Base-by-base conservation (phyloP, 2,113 vertebrate genomes). In the Tetrax tetrax region DNA sequence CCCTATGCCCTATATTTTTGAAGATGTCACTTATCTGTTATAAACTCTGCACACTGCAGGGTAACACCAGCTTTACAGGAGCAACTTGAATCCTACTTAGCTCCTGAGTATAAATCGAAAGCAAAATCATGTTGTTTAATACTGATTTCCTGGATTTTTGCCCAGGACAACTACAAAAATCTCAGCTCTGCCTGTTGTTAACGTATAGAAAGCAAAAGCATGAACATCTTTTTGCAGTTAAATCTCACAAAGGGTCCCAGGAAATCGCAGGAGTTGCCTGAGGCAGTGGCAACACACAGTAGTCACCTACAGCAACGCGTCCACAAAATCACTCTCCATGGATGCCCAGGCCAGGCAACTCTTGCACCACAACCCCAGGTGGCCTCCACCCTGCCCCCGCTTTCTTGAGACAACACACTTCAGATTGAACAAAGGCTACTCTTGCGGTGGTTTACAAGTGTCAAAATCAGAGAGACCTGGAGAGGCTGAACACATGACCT, bases 1-100 rank as follows among this genome's bases (percentile, higher is more conserved):
- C 33, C 61, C 33, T 64, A 28, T 33, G 63, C n/a, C 16, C 54
- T 59, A 0, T 16, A 37, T 92, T 86, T 95, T 71, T 70, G 17
- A 84, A 81, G 22, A 50, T 24, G 1, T 86, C 63, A 43, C 14
- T 80, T 63, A 31, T 29, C 59, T 83, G 10, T 53, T n/a, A 41
- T 11, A 85, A 93, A 50, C 14, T 35, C 63, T 82, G 72, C 48
- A 93, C 95, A 89, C 54, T 7, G 7, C 65, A 82, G 45, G 57
- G 43, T 93, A 84, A 90, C 38, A 77, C 21, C 64, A 71, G 86
- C 60, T 90, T 89, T 87, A 59, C 43, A 64, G 47, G 28, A 93
- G 72, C 64, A 35, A 31, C 48, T 21, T 78, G 86, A 72, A 87
- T 83, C 71, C 54, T 75, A 53, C 60, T 74, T 31, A 68, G 31